Evolutionary conservation across 2,888 invertebrate species (phyloP), one percentile per base, ranked within the genome.

Genomic region (Bombylius discolor): DNA sequence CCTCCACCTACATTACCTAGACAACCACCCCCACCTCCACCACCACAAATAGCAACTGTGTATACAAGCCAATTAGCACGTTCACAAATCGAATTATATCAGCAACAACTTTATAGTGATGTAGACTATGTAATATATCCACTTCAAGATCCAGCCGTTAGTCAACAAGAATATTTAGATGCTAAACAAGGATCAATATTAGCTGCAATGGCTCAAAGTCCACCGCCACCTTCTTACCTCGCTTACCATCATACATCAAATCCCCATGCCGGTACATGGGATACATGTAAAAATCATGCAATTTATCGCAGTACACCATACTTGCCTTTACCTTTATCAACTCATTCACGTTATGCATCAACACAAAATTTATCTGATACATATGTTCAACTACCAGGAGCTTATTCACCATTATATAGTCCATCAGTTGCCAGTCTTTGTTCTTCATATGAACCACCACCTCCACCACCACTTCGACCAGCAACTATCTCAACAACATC

Each of bases 81-180:
- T 23, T 83, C 84, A 33, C 91, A 90, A 68, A 85, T 91, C 59
- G 89, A 90, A 61, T 85, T 89, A 66, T 93, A 90, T 66, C 88
- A 90, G 65, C 89, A 90, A 67, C 92, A 92, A 68, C 78, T 93
- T 56, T 90, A 89, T 66, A 92, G 92, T 59, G 92, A 93, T 67
- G 89, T 90, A 5, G 92, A 93, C 72, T 93, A 90, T 67, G 92
- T 93, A 8, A 89, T 92, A 70, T 93, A 91, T 67, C 92, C 92
- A 0, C 72, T 91, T 59, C 91, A 91, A 73, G 92, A 93, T 72
- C 91, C 92, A 11, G 85, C 89, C 0, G 81, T 92, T 49, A 91
- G 91, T 61, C 89, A 90, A 68, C 92, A 92, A 70, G 92, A 93
- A 69, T 93, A 93, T 73, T 79, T 90, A 63, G 92, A 93, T 67